Percentiles rank a stretch among this genome's conserved stretches.
These are phyloP conservation scores for Sardinella longiceps DNA, from an alignment of 2,797 vertebrate species.

Conservation along the genomic window DNA sequence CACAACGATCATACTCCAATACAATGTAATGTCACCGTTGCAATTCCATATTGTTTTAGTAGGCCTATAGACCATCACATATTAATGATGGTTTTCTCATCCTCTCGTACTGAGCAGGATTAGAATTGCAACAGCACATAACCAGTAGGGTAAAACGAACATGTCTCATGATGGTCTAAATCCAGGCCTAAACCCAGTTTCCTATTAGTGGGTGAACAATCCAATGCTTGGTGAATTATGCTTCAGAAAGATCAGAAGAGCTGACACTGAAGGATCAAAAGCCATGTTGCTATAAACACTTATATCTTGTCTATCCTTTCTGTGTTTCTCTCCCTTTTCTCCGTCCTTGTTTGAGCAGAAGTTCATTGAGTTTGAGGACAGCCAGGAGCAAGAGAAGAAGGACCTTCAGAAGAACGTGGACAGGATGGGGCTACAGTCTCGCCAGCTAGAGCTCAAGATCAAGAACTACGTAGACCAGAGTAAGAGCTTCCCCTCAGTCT, in stretches of 20 bases:
- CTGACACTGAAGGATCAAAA: no score
- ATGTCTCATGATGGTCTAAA: no score
- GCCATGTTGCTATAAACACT: no score
- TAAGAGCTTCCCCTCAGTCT: conserved; percentile 59
- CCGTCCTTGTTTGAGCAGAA: conserved; percentile 73
- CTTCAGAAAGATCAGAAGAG: no score
- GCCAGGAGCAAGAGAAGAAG: conserved; percentile 96
- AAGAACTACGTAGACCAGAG: conserved; percentile 96
- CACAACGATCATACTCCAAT: background rate
- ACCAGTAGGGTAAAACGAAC: no score
- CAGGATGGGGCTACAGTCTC: conserved; percentile 88
- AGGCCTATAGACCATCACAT: background rate
- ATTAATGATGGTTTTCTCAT: background rate
- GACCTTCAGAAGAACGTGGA: conserved; percentile 92
- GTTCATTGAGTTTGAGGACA: conserved; percentile 98
- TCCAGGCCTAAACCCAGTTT: no score
- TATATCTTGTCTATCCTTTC: background rate
- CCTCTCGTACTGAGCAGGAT: background rate
- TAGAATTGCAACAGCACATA: no score
- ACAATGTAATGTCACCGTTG: no score
- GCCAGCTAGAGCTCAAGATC: conserved; percentile 94
- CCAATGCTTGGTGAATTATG: no score
- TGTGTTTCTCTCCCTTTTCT: background rate
- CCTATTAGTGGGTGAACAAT: no score
- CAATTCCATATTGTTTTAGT: background rate